Evolutionary conservation across 2,113 vertebrate species (phyloP).

Genomic region (Microcebus lehilahytsara): DNA sequence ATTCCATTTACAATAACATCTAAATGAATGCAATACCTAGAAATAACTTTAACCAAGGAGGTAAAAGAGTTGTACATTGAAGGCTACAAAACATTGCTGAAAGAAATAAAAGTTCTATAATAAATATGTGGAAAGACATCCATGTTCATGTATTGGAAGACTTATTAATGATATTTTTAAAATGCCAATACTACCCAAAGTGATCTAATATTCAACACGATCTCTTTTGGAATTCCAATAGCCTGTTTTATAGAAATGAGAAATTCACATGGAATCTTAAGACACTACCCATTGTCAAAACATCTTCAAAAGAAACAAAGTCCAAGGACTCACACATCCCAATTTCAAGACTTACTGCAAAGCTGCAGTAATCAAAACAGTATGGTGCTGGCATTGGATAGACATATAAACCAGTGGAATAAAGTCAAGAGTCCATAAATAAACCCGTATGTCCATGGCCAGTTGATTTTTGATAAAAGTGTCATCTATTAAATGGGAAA

Average conservation of each 20-base stretch:
- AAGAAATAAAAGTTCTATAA: background rate
- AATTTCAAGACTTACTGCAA: background rate
- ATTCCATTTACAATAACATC: too few relatives aligned
- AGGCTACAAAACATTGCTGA: background rate
- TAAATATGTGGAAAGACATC: background rate
- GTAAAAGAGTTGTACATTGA: background rate
- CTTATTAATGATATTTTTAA: background rate
- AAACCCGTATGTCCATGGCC: background rate
- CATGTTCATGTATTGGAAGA: background rate
- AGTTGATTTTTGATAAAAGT: too few relatives aligned
- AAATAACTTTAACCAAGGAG: background rate
- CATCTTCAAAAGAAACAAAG: background rate
- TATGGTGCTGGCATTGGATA: background rate
- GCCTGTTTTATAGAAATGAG: background rate
- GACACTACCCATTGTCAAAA: background rate
- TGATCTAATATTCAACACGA: background rate
- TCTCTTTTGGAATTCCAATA: background rate
- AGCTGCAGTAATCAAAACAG: background rate
- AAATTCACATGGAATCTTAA: background rate
- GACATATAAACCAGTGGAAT: background rate
- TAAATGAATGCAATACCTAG: too few relatives aligned
- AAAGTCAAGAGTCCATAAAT: background rate
- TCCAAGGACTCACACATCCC: background rate
- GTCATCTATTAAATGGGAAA: background rate
- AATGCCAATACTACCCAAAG: background rate